Evolutionary conservation across 2,888 invertebrate genomes (phyloP).

Genomic region (Platycheirus rosarum): DNA sequence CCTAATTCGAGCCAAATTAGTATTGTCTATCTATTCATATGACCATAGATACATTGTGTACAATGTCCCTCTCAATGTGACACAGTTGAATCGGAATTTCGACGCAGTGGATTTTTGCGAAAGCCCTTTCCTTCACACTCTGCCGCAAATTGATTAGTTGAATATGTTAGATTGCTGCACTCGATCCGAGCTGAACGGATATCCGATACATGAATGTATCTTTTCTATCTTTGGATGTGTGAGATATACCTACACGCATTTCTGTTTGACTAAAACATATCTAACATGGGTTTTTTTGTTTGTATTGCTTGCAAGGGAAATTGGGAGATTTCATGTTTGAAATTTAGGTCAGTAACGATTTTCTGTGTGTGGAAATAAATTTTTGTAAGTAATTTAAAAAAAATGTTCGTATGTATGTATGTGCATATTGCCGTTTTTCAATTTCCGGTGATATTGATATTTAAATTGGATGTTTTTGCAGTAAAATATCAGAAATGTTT

Average conservation of each 20-base stretch:
- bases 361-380: conserved; percentile 40
- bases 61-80: conserved; percentile 12
- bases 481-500: neutral
- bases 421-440: conserved; percentile 44
- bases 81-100: conserved; percentile 69
- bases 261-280: conserved; percentile 46
- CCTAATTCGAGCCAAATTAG: conserved; percentile 62
- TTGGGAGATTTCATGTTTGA: conserved; percentile 40
- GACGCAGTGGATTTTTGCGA: conserved; percentile 67
- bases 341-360: conserved; percentile 56
- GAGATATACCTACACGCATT: conserved; percentile 56
- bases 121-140: conserved; percentile 38
- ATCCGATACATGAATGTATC: neutral
- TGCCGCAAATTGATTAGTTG: conserved; percentile 72
- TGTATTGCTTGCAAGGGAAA: conserved; percentile 26
- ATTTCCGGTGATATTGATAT: conserved; percentile 30
- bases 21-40: conserved; percentile 44
- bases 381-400: conserved; percentile 12
- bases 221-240: conserved; percentile 24
- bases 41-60: neutral
- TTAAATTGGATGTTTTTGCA: neutral
- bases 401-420: conserved; percentile 5
- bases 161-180: conserved; percentile 70
- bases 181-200: conserved; percentile 18
- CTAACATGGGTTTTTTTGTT: conserved; percentile 61